Conservation (phyloP, 2,113 vertebrate species). For the Actenoides lindsayi region DNA sequence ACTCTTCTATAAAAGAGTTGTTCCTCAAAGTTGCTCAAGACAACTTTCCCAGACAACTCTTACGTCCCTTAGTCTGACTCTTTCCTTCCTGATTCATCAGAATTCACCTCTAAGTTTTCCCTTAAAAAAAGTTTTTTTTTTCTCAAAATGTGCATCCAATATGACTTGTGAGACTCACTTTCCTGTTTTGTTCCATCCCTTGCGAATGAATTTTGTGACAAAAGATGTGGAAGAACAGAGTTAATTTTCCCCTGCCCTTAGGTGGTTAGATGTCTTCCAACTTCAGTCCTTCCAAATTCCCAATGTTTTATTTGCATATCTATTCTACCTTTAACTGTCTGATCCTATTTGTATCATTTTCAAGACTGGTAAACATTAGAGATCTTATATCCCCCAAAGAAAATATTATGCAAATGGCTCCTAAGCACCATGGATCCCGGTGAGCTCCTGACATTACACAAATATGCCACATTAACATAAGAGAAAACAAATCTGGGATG, state of each 20-base stretch:
- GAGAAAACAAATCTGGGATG: neutral
- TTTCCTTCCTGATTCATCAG: neutral
- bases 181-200: neutral
- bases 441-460: constrained; percentile 12
- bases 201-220: neutral
- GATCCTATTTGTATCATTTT: neutral
- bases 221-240: neutral
- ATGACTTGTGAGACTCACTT: neutral
- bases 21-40: neutral
- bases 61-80: neutral
- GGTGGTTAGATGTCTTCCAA: neutral
- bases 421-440: neutral
- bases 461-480: constrained; percentile 21
- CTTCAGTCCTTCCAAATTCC: neutral
- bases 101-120: neutral
- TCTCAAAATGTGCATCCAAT: neutral
- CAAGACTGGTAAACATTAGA: constrained; percentile 1
- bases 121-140: neutral
- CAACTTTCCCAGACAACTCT: neutral
- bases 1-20: neutral
- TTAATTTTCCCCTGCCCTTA: neutral
- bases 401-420: constrained; percentile 36
- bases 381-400: neutral
- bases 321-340: neutral
- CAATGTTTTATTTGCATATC: neutral